Evolutionary conservation across 2,113 vertebrate species (phyloP), one percentile per base, ranked within the genome.

Genomic region (Macroglossus sobrinus): DNA sequence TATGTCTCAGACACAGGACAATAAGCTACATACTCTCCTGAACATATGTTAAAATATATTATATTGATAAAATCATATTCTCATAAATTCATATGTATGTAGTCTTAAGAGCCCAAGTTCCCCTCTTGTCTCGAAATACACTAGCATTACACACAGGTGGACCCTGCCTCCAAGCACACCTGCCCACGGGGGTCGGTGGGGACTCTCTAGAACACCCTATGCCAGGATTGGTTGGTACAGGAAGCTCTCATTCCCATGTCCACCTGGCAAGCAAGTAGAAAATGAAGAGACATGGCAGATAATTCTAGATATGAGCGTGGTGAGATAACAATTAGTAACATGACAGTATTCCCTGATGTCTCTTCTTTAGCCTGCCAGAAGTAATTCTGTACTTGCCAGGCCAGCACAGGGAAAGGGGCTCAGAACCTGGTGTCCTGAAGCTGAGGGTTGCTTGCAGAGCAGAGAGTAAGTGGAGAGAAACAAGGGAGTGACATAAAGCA

Each of bases 71-170:
- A 35, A 4, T 68, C 19, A 68, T 21, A 68, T 19, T 68, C 28
- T 55, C 26, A 18, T 16, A 4, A 63, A 72, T 30, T 53, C 24
- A 7, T 4, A 8, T 30, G 5, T 28, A 7, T 2, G 10, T 19
- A 22, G 13, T 47, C 33, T 19, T 16, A 43, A 89, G 64, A 68
- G 43, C n/a, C 47, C 15, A 3, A 28, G 11, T 10, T 57, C 38
- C 50, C 30, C 21, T 57, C 18, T 21, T 14, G 63, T 28, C 16
- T 64, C 47, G 21, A 93, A 24, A 15, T 35, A 3, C 40, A 6
- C 33, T 28, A 4, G 55, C 0, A 0, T 28, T 24, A 1, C 2
- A 2, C 8, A 1, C 40, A 47, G 40, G 30, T 7, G n/a, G 9
- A 3, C 11, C 13, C 43, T 79, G 26, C 3, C 22, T 47, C 64